Base-by-base conservation (phyloP, 2,113 vertebrate genomes). In the Orthochromis indermauri region DNA sequence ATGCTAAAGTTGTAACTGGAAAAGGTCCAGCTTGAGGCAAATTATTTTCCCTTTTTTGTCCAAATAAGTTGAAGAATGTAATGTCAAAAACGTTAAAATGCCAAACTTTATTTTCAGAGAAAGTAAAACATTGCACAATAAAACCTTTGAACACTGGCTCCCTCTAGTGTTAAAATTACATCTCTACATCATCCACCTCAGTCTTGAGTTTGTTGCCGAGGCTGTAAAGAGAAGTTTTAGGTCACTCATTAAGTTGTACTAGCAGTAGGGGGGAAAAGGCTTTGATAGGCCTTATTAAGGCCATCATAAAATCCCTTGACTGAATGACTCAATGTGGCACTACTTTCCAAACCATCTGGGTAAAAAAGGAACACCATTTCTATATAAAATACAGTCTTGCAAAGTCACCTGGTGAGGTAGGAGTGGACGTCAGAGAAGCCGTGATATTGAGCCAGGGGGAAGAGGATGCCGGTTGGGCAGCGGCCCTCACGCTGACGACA, bases 381-480 rank as follows among this genome's bases (percentile, higher is more conserved):
- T 26, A 49, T 31, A 31, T 76, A 7, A 76, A 76, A 76, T 76
- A 11, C 0, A 31, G 7, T 31, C 42, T 31, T 78, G 12, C 24
- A 33, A 35, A 10, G 11, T n/a, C 33, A 96, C 96, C 96, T 97
- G 93, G 66, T 94, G 79, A 97, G 95, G 92, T 97, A 97, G 35
- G 96, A 96, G 91, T 97, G 97, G 55, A 97, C 97, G 5, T 97
- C 95, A 19, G 94, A 95, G 90, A 96, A 97, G 45, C 97, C 97
- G 8, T 96, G 95, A 90, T 96, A 95, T 63, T 96, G 95, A 14
- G 96, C 96, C 85, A 97, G 85, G 0, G 96, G 97, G 42, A 96
- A 95, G 40, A 97, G 92, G 42, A 97, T 97, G 40, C 96, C 97
- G 0, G 97, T 97, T 4, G 96, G 96, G 76, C 95, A 96, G 42